phyloP scores from a whole-genome alignment of 53 echinoderm and acorn worm genomes.

The Stichopus horrens region DNA sequence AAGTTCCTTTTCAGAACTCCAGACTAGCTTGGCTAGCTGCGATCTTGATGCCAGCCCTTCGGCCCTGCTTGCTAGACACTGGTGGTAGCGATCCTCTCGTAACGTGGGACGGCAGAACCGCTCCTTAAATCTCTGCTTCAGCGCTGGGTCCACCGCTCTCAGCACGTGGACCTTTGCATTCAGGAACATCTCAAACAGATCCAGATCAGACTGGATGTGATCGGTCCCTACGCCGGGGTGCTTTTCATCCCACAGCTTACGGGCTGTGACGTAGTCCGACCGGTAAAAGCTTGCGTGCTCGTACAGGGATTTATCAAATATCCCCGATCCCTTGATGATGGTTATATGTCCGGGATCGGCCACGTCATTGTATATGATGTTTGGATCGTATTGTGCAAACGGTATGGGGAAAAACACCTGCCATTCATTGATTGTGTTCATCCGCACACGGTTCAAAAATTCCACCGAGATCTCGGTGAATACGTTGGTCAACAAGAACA shows the following conservation, averaged over 20 bases:
- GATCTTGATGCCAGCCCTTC: constrained; percentile 85
- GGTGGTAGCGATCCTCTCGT: constrained; percentile 90
- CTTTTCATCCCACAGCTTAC: constrained; percentile 90
- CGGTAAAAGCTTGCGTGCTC: constrained; percentile 97
- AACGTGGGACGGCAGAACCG: constrained; percentile 82
- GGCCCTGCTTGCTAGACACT: constrained; percentile 83
- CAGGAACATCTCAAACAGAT: constrained; percentile 97
- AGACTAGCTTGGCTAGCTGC: constrained; percentile 87
- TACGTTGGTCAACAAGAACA: constrained; percentile 84
- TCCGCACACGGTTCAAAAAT: constrained; percentile 90
- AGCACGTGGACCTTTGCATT: constrained; percentile 84
- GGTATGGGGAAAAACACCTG: constrained; percentile 95
- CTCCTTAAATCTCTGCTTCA: constrained; percentile 77
- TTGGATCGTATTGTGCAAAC: constrained; percentile 89
- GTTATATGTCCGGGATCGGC: constrained; percentile 76
- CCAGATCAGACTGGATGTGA: constrained; percentile 94
- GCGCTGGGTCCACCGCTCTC: constrained; percentile 91
- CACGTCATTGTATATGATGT: constrained; percentile 75
- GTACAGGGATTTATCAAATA: constrained; percentile 82
- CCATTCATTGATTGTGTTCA: constrained; percentile 91
- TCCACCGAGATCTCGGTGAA: constrained; percentile 74
- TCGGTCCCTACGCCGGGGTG: constrained; percentile 91
- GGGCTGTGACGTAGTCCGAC: constrained; percentile 81
- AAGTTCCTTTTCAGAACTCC: constrained; percentile 36
- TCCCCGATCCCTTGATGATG: constrained; percentile 74